A percentile compares a stretch with the other conserved stretches of the same genome.
These are phyloP conservation scores for Colletes latitarsis DNA, from an alignment of 1,140 invertebrate genomes.

Conservation along the genomic window DNA sequence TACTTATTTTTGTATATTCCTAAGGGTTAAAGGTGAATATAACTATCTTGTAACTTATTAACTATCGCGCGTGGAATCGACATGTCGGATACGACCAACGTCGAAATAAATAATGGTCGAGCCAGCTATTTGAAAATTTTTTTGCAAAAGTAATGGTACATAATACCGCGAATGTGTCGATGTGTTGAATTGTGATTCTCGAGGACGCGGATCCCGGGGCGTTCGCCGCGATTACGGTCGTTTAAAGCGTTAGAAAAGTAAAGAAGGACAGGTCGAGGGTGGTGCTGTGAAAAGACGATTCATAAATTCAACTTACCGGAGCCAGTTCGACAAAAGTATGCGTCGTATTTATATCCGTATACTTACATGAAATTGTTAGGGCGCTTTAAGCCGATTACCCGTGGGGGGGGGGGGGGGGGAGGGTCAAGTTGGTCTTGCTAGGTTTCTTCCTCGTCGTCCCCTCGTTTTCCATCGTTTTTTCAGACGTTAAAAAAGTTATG, in stretches of 20 bases:
- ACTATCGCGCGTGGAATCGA: too few species aligned
- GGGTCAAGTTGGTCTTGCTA: slow-evolving; percentile 70
- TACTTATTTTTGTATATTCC: too few species aligned
- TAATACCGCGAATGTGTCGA: not conserved
- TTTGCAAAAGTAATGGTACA: too few species aligned
- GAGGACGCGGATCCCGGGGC: not conserved
- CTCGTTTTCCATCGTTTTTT: slow-evolving; percentile 26
- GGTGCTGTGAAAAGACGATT: slow-evolving; percentile 55
- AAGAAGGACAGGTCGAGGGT: slow-evolving; percentile 21
- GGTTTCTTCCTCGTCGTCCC: slow-evolving; percentile 65
- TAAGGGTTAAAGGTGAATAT: too few species aligned
- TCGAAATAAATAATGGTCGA: too few species aligned
- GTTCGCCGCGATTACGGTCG: slow-evolving; percentile 60
- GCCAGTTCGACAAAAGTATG: slow-evolving; percentile 41
- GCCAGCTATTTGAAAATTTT: too few species aligned
- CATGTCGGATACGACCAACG: too few species aligned
- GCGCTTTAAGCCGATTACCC: slow-evolving; percentile 77
- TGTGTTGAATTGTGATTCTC: not conserved
- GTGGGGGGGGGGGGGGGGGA: slow-evolving; percentile 11
- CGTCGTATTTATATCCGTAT: slow-evolving; percentile 72
- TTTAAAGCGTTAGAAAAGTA: slow-evolving; percentile 51
- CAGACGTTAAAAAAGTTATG: slow-evolving; percentile 43
- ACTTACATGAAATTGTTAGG: slow-evolving; percentile 72
- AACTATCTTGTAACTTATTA: too few species aligned
- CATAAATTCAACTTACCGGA: slow-evolving; percentile 78